Evolutionary conservation across 2,797 vertebrate species (phyloP).

Genomic region (Protonibea diacanthus): DNA sequence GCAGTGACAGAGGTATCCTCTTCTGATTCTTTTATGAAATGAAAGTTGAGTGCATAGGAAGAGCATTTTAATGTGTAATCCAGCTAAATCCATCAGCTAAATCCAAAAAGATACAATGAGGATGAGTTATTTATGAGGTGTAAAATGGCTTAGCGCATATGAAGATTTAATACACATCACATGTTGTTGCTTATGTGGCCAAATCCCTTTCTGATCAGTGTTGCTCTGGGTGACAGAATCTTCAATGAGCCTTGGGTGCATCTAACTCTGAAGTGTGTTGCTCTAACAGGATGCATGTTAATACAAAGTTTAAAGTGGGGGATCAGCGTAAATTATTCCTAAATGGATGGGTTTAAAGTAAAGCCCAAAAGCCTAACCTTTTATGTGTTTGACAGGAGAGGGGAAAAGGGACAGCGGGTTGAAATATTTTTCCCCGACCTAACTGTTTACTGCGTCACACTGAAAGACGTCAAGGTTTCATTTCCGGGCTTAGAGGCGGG

Average conservation of each 20-base stretch:
- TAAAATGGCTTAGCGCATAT: constrained; percentile 43
- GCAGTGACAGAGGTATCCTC: neutral
- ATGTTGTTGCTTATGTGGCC: constrained; percentile 40
- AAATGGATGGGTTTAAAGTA: constrained; percentile 43
- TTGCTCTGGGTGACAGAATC: constrained; percentile 12
- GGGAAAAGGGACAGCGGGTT: neutral
- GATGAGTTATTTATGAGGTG: constrained; percentile 1
- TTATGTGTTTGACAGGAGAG: constrained; percentile 10
- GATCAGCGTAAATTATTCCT: constrained; percentile 38
- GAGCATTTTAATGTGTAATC: constrained; percentile 20
- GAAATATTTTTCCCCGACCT: constrained; percentile 29
- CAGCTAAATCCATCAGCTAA: constrained; percentile 19
- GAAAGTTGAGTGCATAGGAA: neutral
- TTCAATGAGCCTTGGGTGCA: neutral
- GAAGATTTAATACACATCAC: constrained; percentile 38
- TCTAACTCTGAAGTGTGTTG: constrained; percentile 8
- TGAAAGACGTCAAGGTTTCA: constrained; percentile 62
- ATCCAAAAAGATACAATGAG: constrained; percentile 28
- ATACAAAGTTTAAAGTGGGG: constrained; percentile 28
- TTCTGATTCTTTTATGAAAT: constrained; percentile 1
- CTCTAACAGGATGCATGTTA: constrained; percentile 21
- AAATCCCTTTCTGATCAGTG: constrained; percentile 24
- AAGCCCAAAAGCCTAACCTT: constrained; percentile 28
- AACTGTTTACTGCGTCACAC: constrained; percentile 13
- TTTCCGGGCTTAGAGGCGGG: constrained; percentile 54